Conservation (phyloP, 2,888 invertebrate species). For the Seladonia tumulorum region DNA sequence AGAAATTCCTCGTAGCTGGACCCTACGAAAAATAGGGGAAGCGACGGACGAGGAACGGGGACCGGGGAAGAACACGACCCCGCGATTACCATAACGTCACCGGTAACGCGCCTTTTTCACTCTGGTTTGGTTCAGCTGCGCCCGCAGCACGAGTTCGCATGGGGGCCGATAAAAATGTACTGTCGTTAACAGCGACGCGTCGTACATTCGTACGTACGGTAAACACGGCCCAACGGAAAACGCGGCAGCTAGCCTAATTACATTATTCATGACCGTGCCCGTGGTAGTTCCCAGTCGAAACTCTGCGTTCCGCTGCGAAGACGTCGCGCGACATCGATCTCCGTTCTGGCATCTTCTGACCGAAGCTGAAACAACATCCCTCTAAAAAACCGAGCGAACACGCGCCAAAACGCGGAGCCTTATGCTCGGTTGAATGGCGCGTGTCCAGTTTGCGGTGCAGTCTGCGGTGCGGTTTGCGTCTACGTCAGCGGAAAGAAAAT, state of each 20-base stretch:
- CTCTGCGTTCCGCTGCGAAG: slow-evolving; percentile 33
- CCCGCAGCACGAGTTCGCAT: slow-evolving; percentile 80
- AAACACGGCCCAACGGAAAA: slow-evolving; percentile 67
- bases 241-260: slow-evolving; percentile 74
- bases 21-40: slow-evolving; percentile 15
- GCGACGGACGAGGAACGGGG: neutral
- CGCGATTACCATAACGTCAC: slow-evolving; percentile 65
- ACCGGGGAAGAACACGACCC: slow-evolving; percentile 28
- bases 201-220: slow-evolving; percentile 63
- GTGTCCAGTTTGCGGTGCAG: neutral
- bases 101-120: slow-evolving; percentile 66
- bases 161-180: slow-evolving; percentile 80
- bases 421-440: neutral
- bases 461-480: neutral
- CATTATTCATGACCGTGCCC: slow-evolving; percentile 78
- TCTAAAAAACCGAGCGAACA: neutral
- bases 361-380: neutral
- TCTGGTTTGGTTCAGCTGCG: slow-evolving; percentile 81
- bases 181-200: slow-evolving; percentile 71
- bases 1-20: slow-evolving; percentile 44
- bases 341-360: neutral
- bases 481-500: neutral
- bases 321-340: slow-evolving; percentile 30
- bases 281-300: slow-evolving; percentile 41
- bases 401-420: neutral